Evolutionary conservation across 2,888 invertebrate genomes (phyloP), one percentile per base, ranked within the genome.

Genomic region (Drosophila rubida): DNA sequence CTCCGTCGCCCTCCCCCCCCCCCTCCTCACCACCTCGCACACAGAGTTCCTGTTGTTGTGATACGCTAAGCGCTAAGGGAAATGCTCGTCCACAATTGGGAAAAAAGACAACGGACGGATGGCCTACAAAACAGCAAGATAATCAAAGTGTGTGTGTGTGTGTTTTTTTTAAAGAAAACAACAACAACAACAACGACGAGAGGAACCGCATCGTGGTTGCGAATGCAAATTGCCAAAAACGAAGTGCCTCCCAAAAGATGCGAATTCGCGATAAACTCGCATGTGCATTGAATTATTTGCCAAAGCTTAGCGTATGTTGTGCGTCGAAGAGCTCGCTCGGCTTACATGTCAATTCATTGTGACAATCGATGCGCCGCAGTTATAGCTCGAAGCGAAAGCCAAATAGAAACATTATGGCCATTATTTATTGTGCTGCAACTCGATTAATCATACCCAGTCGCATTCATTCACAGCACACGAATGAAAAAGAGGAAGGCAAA

Each of bases 101-200:
- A 23, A 50, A 42, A 46, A 25, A 53, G 13, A 46, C 50, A 50
- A 42, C 53, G 13, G 42, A 22, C 30, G 53, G 11, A 41, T 50
- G 25, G 39, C 51, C 39, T 39, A 51, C 51, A 25, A 30, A 46
- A 37, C 32, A 37, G 22, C 58, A 42, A 58, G 62, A 75, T 72
- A 72, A 72, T 72, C 71, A 74, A 72, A 72, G 45, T 69, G 54
- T 72, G 53, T 63, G n/a, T n/a, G n/a, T n/a, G n/a, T n/a, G n/a
- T n/a, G n/a, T n/a, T n/a, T n/a, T n/a, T n/a, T 54, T 30, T 53
- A 54, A 66, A 37, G 22, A 60, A 39, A 53, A 59, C 7, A 58
- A 30, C 9, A 30, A 1, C 27, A 27, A 27, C 27, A 42, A 1
- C 19, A 19, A 19, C 19, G 3, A 19, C 19, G 27, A 49, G 27